These are phyloP conservation scores for Delphinapterus leucas DNA, from an alignment of 2,113 vertebrate genomes.

Conservation along the genomic window DNA sequence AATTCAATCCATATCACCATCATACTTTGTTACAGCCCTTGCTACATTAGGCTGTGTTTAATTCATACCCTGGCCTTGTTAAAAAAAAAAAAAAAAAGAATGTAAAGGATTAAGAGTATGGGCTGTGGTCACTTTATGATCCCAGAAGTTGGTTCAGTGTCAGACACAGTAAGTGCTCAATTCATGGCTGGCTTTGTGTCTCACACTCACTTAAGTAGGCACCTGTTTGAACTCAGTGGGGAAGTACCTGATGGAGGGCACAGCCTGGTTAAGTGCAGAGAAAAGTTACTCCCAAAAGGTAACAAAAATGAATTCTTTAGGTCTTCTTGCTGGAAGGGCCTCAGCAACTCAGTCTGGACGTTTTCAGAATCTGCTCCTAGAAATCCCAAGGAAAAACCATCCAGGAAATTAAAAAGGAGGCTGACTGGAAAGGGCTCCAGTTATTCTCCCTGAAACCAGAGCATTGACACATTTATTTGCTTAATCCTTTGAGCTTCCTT, in stretches of 20 bases:
- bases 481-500: neutral
- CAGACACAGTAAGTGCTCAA: neutral
- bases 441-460: neutral
- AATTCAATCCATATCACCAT: neutral
- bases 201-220: neutral
- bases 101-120: neutral
- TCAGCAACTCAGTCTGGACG: neutral
- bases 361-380: conserved; percentile 1
- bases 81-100: neutral
- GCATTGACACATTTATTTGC: neutral
- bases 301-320: neutral
- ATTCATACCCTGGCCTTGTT: neutral
- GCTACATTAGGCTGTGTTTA: neutral
- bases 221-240: neutral
- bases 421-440: neutral
- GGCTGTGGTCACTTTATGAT: neutral
- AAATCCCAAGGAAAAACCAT: neutral
- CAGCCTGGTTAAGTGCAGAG: neutral
- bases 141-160: neutral
- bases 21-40: neutral
- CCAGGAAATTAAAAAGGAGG: neutral
- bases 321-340: neutral
- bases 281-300: neutral
- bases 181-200: neutral
- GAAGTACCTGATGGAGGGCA: neutral